Evolutionary conservation across 1,140 invertebrate species (phyloP).

Genomic region (Scaptomyza hsui): DNA sequence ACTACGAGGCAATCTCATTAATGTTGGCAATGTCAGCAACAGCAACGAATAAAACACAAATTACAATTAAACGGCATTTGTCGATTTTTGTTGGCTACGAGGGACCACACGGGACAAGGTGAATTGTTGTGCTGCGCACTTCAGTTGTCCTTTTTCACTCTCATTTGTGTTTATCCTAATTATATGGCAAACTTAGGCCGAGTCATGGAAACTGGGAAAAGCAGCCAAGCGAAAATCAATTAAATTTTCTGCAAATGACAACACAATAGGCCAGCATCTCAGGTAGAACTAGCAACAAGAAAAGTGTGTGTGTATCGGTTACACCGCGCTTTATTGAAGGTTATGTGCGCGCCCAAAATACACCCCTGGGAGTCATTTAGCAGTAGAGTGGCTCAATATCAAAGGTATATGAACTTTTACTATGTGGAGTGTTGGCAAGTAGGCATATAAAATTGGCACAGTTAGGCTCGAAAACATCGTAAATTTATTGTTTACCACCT

Average conservation of each 20-base stretch:
- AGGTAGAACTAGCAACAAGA: conserved; percentile 29
- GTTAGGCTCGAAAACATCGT: conserved; percentile 3
- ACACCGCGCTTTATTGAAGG: conserved; percentile 22
- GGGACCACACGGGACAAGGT: neutral
- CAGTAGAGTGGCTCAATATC: conserved; percentile 39
- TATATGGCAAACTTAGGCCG: conserved; percentile 44
- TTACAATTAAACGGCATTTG: conserved; percentile 40
- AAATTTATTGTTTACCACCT: conserved; percentile 14
- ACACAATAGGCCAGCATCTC: conserved; percentile 23
- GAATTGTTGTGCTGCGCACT: conserved; percentile 17
- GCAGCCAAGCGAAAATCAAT: conserved; percentile 59
- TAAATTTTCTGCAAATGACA: conserved; percentile 58
- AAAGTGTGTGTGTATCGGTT: conserved; percentile 11
- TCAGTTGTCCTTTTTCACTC: conserved; percentile 16
- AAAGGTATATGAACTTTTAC: conserved; percentile 13
- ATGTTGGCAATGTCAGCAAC: neutral
- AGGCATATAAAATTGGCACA: neutral
- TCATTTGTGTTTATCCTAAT: conserved; percentile 45
- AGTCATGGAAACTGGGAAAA: conserved; percentile 20
- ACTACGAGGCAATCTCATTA: conserved; percentile 10
- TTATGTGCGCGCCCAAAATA: conserved; percentile 42
- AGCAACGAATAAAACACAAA: conserved; percentile 27
- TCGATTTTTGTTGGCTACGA: conserved; percentile 24
- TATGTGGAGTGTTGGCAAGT: neutral
- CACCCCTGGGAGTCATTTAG: conserved; percentile 64